phyloP scores from a whole-genome alignment of 2,113 vertebrate species.

The Upupa epops region DNA sequence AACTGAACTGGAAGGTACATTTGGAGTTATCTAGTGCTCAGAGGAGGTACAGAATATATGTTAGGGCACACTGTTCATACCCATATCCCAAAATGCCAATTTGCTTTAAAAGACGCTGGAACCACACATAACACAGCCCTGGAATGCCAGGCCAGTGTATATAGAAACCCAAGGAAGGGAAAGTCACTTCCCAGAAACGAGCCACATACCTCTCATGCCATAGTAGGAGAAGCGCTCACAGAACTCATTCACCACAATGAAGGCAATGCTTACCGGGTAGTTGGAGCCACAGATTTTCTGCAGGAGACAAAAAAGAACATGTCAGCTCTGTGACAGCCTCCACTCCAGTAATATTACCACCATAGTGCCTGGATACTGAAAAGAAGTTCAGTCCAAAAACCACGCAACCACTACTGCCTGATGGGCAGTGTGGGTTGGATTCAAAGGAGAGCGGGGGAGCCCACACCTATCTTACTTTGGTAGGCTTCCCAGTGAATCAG shows the following conservation, averaged over 20 bases:
- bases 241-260: constrained; percentile 98
- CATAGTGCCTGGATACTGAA: background rate
- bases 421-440: background rate
- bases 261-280: constrained; percentile 92
- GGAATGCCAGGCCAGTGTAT: background rate
- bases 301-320: constrained; percentile 17
- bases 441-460: background rate
- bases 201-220: constrained; percentile 94
- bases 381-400: background rate
- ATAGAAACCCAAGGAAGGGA: background rate
- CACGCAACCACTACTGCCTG: background rate
- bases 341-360: background rate
- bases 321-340: background rate
- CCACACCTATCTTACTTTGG: background rate
- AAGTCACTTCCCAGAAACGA: background rate
- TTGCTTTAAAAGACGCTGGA: background rate
- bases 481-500: background rate
- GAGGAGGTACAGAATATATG: background rate
- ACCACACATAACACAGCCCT: background rate
- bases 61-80: background rate
- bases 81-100: background rate
- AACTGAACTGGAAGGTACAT: background rate
- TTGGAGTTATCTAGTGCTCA: background rate
- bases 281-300: constrained; percentile 93
- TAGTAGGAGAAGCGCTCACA: constrained; percentile 98